A percentile compares a stretch with the other conserved stretches of the same genome.
phyloP scores from a whole-genome alignment of 2,888 invertebrate genomes.

The Dichetophora obliterata region DNA sequence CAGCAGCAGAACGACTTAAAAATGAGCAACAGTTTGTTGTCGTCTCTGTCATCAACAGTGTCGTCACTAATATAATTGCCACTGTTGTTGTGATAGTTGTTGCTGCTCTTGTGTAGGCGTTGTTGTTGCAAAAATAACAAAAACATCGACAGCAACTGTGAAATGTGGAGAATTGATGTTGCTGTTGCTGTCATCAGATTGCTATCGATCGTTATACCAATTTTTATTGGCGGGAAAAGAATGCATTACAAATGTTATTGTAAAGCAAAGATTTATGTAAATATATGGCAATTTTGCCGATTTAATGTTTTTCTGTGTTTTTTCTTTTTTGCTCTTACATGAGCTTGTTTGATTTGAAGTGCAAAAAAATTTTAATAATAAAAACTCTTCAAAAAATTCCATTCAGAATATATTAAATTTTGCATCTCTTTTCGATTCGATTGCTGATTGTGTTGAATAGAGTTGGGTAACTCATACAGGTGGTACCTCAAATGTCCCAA shows the following conservation, averaged over 20 bases:
- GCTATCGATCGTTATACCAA: not conserved
- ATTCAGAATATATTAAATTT: too few species aligned
- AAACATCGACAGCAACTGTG: conserved; percentile 37
- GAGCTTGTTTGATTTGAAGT: not conserved
- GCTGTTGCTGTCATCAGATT: not conserved
- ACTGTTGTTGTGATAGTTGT: not conserved
- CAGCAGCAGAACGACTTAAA: conserved; percentile 20
- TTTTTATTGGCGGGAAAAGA: conserved; percentile 36
- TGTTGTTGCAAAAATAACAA: not conserved
- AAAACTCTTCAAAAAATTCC: too few species aligned
- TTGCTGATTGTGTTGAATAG: too few species aligned
- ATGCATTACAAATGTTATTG: conserved; percentile 37
- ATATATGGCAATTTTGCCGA: too few species aligned
- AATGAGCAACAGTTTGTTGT: conserved; percentile 26
- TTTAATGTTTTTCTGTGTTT: not conserved
- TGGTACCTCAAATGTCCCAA: too few species aligned
- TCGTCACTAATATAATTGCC: not conserved
- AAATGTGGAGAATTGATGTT: not conserved
- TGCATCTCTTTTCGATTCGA: too few species aligned
- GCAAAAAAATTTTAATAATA: too few species aligned
- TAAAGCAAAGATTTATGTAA: not conserved
- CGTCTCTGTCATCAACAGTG: not conserved
- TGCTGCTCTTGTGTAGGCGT: not conserved
- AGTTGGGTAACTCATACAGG: too few species aligned
- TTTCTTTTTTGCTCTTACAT: not conserved